Percentiles rank a stretch among this genome's conserved stretches.
Evolutionary conservation across 2,113 vertebrate species (phyloP).

Genomic region (Castor canadensis): DNA sequence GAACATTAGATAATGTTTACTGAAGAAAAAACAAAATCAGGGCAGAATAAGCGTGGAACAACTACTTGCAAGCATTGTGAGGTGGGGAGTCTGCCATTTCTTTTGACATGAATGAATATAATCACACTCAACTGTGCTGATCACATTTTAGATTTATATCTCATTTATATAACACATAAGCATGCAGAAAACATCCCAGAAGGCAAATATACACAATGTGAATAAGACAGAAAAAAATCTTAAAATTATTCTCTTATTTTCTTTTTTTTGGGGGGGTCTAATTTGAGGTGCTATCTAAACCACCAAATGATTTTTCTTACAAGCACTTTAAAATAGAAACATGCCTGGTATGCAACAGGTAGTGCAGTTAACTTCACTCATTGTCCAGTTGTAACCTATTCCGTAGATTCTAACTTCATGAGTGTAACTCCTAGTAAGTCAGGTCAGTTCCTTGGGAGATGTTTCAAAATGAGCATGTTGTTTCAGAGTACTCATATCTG

Average conservation of each 20-base stretch:
- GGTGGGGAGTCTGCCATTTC: slow-evolving; percentile 55
- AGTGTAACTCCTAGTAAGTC: neutral
- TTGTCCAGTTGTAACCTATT: neutral
- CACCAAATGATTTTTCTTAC: neutral
- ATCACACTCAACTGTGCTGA: slow-evolving; percentile 67
- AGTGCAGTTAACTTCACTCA: neutral
- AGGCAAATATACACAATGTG: slow-evolving; percentile 71
- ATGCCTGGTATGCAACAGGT: neutral
- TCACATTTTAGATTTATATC: slow-evolving; percentile 80
- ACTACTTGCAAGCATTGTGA: slow-evolving; percentile 56
- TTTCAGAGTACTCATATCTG: neutral
- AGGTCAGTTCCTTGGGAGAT: neutral
- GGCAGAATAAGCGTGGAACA: neutral
- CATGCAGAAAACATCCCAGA: slow-evolving; percentile 73
- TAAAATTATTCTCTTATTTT: slow-evolving; percentile 53
- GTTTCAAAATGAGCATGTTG: neutral
- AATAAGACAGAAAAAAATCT: slow-evolving; percentile 68
- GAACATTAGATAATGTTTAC: slow-evolving; percentile 6
- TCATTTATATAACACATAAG: slow-evolving; percentile 79
- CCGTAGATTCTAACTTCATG: neutral
- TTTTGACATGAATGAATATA: slow-evolving; percentile 65
- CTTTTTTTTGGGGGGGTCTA: slow-evolving; percentile 35
- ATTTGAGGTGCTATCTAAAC: neutral
- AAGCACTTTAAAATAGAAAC: slow-evolving; percentile 24
- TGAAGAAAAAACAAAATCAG: slow-evolving; percentile 52